These are phyloP conservation scores for Dicaeum eximium DNA, from an alignment of 2,113 vertebrate species.

Conservation along the genomic window DNA sequence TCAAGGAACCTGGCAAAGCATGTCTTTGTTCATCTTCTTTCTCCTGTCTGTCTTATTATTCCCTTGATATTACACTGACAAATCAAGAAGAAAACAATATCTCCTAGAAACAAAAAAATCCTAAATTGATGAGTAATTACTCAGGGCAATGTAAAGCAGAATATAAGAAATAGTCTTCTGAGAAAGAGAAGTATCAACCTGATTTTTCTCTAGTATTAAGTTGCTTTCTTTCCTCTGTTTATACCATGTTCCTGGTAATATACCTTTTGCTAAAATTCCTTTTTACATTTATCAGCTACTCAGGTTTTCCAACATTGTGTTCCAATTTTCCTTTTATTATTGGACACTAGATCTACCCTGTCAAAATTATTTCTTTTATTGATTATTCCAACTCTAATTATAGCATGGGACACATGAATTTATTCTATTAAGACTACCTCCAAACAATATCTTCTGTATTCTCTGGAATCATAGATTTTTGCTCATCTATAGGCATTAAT, in stretches of 20 bases:
- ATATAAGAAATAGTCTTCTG: neutral
- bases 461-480: neutral
- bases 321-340: neutral
- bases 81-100: neutral
- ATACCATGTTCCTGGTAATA: neutral
- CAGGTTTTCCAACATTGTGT: neutral
- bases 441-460: neutral
- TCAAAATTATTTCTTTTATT: neutral
- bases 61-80: neutral
- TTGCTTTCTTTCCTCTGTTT: neutral
- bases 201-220: neutral
- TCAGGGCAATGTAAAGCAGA: neutral
- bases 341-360: neutral
- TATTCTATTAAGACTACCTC: neutral
- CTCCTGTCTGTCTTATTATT: neutral
- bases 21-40: neutral
- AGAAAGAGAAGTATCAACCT: neutral
- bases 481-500: neutral
- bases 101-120: neutral
- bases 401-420: neutral
- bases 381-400: slow-evolving; percentile 19
- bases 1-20: neutral
- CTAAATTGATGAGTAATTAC: neutral
- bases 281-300: neutral
- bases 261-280: neutral